Conservation (phyloP, 2,888 invertebrate species). For the Oscheius sp. region DNA sequence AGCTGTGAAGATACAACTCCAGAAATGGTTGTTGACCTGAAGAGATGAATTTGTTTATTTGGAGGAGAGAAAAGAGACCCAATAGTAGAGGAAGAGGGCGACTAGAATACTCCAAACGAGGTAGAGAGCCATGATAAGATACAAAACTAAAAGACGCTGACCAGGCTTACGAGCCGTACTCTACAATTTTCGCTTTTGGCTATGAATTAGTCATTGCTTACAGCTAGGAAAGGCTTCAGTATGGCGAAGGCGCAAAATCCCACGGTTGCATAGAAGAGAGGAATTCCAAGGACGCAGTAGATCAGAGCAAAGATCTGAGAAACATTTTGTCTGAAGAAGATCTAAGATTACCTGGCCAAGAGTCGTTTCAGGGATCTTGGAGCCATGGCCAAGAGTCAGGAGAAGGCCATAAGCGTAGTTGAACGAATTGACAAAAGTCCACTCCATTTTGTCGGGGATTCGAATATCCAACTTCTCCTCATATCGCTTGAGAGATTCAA, state of each 20-base stretch:
- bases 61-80: constrained; percentile 29
- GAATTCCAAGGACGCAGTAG: constrained; percentile 64
- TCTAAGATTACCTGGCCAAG: constrained; percentile 56
- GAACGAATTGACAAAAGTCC: constrained; percentile 61
- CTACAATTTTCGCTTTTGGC: constrained; percentile 10
- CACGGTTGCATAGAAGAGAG: constrained; percentile 60
- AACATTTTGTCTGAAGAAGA: neutral
- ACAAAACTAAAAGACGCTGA: constrained; percentile 33
- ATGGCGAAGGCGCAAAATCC: constrained; percentile 42
- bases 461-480: constrained; percentile 51
- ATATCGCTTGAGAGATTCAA: constrained; percentile 59
- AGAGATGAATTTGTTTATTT: neutral
- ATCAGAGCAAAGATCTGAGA: constrained; percentile 63
- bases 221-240: constrained; percentile 40
- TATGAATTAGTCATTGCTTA: neutral
- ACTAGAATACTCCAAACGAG: constrained; percentile 86
- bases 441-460: constrained; percentile 46
- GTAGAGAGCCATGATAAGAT: constrained; percentile 37
- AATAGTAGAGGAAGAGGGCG: constrained; percentile 44
- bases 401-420: constrained; percentile 66
- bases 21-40: constrained; percentile 55
- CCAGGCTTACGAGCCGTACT: constrained; percentile 9
- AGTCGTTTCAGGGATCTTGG: constrained; percentile 55
- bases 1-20: constrained; percentile 58
- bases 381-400: constrained; percentile 64